Percentiles rank a stretch among this genome's conserved stretches.
Conservation (phyloP, 2,113 vertebrate genomes). For the Mola mola region DNA sequence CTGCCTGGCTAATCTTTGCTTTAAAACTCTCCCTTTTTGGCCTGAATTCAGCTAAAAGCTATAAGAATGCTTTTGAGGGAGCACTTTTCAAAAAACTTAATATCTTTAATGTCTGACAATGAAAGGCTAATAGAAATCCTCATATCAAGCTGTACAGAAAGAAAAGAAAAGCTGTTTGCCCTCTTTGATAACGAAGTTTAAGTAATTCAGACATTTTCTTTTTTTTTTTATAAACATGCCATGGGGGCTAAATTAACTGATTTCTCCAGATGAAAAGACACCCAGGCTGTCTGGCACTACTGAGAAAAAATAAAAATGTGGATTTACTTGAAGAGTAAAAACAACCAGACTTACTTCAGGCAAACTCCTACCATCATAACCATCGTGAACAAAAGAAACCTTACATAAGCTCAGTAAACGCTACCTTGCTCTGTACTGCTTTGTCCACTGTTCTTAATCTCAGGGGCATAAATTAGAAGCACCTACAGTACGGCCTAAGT, state of each 20-base stretch:
- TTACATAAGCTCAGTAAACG: constrained; percentile 54
- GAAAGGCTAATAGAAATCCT: constrained; percentile 53
- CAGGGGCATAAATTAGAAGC: constrained; percentile 73
- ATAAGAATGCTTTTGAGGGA: constrained; percentile 33
- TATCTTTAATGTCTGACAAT: constrained; percentile 43
- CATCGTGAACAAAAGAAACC: constrained; percentile 52
- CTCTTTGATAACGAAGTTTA: constrained; percentile 42
- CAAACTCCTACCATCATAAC: constrained; percentile 34
- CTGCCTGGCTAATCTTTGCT: constrained; percentile 28
- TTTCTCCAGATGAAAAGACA: constrained; percentile 23
- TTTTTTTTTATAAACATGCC: constrained; percentile 15
- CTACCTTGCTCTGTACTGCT: constrained; percentile 63
- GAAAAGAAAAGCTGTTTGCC: constrained; percentile 33
- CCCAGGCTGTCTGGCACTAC: constrained; percentile 5
- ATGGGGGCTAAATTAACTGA: constrained; percentile 39
- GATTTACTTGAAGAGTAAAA: constrained; percentile 29
- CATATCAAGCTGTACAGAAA: constrained; percentile 28
- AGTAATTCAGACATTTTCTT: constrained; percentile 14
- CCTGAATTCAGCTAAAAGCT: constrained; percentile 47
- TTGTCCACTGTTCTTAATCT: constrained; percentile 63
- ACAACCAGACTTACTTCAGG: constrained; percentile 23
- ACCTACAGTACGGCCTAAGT: constrained; percentile 58
- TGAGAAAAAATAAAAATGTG: constrained; percentile 14
- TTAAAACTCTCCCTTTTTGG: constrained; percentile 34
- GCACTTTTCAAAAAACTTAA: constrained; percentile 4